phyloP scores from a whole-genome alignment of 2,113 vertebrate species.

The Mustela nigripes region DNA sequence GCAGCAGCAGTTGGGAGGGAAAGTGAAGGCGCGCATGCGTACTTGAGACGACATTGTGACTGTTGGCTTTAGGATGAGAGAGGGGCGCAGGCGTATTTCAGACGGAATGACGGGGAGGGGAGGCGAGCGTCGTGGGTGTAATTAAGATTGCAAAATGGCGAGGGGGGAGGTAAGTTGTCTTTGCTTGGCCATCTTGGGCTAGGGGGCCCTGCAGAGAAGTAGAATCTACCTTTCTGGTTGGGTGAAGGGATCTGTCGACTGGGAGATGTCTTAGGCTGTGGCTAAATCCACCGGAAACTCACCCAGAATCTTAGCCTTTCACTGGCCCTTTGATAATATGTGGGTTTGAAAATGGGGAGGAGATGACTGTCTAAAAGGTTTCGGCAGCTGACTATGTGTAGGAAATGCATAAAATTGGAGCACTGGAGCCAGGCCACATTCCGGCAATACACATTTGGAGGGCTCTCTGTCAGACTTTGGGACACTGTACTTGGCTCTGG shows the following conservation, averaged over 20 bases:
- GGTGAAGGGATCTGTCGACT: neutral
- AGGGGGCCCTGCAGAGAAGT: neutral
- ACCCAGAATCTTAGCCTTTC: conserved; percentile 6
- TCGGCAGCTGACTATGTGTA: neutral
- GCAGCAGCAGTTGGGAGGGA: neutral
- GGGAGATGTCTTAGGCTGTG: neutral
- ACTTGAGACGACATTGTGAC: neutral
- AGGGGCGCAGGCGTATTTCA: conserved; percentile 29
- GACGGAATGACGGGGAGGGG: neutral
- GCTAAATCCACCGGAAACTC: neutral
- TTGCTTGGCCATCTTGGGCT: neutral
- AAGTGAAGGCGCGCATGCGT: neutral
- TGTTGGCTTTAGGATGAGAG: neutral
- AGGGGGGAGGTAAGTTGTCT: conserved; percentile 58
- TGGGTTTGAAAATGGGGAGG: conserved; percentile 4
- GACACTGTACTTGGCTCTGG: neutral
- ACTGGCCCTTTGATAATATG: neutral
- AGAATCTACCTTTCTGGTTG: neutral
- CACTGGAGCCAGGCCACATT: neutral
- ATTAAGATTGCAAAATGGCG: conserved; percentile 65
- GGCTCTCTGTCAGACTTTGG: neutral
- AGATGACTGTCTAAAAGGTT: neutral
- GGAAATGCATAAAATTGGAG: neutral
- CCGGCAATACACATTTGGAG: neutral
- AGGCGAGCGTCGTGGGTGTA: neutral